Percentiles rank a stretch among this genome's conserved stretches.
Conservation (phyloP, 2,797 vertebrate genomes). For the Poecilia gillii region DNA sequence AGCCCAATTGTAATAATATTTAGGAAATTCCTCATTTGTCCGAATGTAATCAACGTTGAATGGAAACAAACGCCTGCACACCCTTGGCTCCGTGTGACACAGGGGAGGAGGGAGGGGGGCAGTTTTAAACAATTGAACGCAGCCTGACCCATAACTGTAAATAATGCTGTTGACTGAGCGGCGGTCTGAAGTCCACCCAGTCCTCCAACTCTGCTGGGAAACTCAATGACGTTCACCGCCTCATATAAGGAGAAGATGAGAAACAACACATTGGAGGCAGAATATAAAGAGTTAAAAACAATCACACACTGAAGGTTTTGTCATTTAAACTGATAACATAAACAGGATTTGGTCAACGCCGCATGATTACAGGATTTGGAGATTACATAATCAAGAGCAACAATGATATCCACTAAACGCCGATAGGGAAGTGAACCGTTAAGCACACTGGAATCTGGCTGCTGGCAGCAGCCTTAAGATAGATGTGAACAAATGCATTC, state of each 20-base stretch:
- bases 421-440: conserved; percentile 55
- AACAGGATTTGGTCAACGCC: conserved; percentile 27
- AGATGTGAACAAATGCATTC: conserved; percentile 53
- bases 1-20: conserved; percentile 2
- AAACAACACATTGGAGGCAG: conserved; percentile 1
- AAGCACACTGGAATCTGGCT: conserved; percentile 54
- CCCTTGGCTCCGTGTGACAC: conserved; percentile 45
- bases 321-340: conserved; percentile 1
- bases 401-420: conserved; percentile 45
- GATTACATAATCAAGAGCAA: conserved; percentile 55
- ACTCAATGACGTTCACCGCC: conserved; percentile 13
- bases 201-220: conserved; percentile 49
- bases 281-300: neutral
- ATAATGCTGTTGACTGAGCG: conserved; percentile 64
- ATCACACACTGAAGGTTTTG: neutral
- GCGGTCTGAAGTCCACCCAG: conserved; percentile 74
- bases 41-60: conserved; percentile 48
- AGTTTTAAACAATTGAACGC: conserved; percentile 57
- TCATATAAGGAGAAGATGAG: conserved; percentile 6
- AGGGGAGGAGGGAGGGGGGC: conserved; percentile 4
- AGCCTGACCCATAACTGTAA: conserved; percentile 64
- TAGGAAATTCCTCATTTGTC: conserved; percentile 35
- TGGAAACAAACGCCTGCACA: conserved; percentile 51
- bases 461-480: conserved; percentile 36
- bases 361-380: conserved; percentile 29